Percentiles rank a stretch among this genome's conserved stretches.
Conservation (phyloP, 2,797 vertebrate species). For the Muraenolepis orangiensis region DNA sequence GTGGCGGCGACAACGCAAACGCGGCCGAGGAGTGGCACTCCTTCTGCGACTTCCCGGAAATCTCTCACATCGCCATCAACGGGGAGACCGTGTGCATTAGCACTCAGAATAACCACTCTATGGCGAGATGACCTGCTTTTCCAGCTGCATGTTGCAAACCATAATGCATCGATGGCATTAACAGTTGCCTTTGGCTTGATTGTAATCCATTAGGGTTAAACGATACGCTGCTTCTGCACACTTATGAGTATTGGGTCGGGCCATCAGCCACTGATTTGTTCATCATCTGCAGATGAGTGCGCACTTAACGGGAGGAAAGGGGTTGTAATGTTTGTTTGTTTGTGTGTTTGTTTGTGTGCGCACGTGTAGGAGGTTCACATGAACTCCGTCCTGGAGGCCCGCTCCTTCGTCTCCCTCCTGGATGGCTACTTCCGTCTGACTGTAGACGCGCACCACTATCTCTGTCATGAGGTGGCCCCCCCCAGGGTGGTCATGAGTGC, state of each 20-base stretch:
- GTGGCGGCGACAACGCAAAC: no score
- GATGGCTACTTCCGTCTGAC: slow-evolving; percentile 94
- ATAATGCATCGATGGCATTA: slow-evolving; percentile 27
- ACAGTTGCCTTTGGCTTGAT: slow-evolving; percentile 17
- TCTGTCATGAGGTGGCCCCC: slow-evolving; percentile 89
- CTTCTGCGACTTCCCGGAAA: slow-evolving; percentile 89
- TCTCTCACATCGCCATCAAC: slow-evolving; percentile 82
- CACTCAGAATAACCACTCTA: slow-evolving; percentile 82
- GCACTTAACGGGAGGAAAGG: neutral
- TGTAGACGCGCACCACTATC: slow-evolving; percentile 87
- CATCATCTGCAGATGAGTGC: neutral
- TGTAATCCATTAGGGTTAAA: neutral
- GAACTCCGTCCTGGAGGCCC: slow-evolving; percentile 70
- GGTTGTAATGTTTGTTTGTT: neutral
- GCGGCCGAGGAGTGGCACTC: slow-evolving; percentile 58
- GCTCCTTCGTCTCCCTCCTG: slow-evolving; percentile 83
- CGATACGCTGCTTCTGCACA: neutral
- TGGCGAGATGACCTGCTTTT: slow-evolving; percentile 75
- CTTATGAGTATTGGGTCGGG: neutral
- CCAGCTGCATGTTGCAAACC: slow-evolving; percentile 32
- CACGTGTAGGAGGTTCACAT: slow-evolving; percentile 80
- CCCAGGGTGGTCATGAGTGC: slow-evolving; percentile 84
- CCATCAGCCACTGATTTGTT: no score
- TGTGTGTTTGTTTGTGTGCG: slow-evolving; percentile 42
- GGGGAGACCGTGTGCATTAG: slow-evolving; percentile 76